Evolutionary conservation across 2,113 vertebrate genomes (phyloP).

Genomic region (Chinchilla lanigera): DNA sequence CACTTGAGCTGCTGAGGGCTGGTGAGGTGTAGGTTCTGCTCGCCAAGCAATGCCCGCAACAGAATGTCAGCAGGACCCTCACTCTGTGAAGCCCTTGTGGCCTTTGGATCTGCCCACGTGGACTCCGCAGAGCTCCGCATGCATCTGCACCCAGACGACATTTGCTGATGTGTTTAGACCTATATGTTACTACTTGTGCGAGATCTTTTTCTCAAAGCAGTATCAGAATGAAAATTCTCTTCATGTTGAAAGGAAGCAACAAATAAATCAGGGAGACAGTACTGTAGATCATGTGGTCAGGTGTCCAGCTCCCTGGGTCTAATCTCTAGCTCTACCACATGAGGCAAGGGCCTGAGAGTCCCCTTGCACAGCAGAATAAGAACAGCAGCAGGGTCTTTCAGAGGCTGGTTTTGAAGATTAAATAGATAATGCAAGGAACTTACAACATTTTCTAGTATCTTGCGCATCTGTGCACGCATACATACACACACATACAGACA

Average conservation of each 20-base stretch:
- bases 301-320: background rate
- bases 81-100: background rate
- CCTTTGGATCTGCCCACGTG: conserved; percentile 18
- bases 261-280: background rate
- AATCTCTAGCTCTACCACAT: background rate
- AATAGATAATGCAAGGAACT: background rate
- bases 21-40: background rate
- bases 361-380: background rate
- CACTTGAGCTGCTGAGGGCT: background rate
- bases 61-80: conserved; percentile 32
- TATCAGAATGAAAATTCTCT: background rate
- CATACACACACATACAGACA: background rate
- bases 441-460: background rate
- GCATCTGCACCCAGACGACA: background rate
- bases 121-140: background rate
- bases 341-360: background rate
- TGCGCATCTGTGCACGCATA: no score
- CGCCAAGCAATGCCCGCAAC: background rate
- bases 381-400: background rate
- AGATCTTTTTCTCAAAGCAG: background rate
- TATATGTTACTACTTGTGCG: background rate
- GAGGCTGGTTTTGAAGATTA: background rate
- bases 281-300: no score
- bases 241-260: background rate
- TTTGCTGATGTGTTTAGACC: background rate